phyloP scores from a whole-genome alignment of 2,888 invertebrate genomes.

The Heteropelma amictum region DNA sequence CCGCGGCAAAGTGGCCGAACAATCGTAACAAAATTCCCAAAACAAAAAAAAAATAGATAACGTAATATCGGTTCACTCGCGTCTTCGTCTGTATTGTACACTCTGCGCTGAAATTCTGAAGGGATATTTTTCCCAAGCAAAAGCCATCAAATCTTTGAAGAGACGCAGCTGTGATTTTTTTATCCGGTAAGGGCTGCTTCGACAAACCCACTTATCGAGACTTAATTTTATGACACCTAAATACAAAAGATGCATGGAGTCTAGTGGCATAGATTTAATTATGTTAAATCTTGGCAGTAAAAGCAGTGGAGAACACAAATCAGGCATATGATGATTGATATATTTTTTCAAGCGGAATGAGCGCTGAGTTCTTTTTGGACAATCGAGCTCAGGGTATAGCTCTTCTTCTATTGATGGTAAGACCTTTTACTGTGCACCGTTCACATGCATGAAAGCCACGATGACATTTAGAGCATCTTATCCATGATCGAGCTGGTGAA shows the following conservation, averaged over 20 bases:
- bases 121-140: conserved; percentile 28
- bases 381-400: neutral
- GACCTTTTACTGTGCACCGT: neutral
- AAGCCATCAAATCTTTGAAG: neutral
- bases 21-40: too few relatives aligned
- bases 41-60: too few relatives aligned
- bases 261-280: neutral
- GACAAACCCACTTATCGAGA: too few relatives aligned
- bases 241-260: neutral
- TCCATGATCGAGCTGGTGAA: neutral
- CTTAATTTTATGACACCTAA: too few relatives aligned
- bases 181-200: too few relatives aligned
- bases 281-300: neutral
- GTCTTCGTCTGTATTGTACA: conserved; percentile 41
- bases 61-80: too few relatives aligned
- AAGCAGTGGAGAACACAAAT: neutral
- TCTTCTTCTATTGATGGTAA: conserved; percentile 1
- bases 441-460: conserved; percentile 1
- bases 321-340: neutral
- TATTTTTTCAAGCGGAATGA: neutral
- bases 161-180: too few relatives aligned
- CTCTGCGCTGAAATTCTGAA: conserved; percentile 51
- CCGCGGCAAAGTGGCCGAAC: too few relatives aligned
- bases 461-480: neutral
- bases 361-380: conserved; percentile 1